Evolutionary conservation across 1,140 invertebrate species (phyloP).

Genomic region (Drosophila parabipectinata): DNA sequence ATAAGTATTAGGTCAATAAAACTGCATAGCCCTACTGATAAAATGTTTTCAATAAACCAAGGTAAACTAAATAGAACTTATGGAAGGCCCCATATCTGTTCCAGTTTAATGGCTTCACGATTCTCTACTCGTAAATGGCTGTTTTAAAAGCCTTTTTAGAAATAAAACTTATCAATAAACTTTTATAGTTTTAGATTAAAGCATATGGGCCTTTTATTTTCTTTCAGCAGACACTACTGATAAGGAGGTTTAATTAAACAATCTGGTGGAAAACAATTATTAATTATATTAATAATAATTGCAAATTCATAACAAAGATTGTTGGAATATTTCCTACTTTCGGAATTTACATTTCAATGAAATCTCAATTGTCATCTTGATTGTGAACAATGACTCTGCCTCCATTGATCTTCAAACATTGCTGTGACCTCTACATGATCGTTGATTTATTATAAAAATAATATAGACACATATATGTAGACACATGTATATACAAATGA

Average conservation of each 20-base stretch:
- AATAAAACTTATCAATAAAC: not conserved
- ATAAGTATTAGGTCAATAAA: not conserved
- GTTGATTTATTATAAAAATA: conserved; percentile 14
- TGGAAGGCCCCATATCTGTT: not conserved
- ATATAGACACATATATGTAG: not conserved
- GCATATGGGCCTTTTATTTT: not conserved
- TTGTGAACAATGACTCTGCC: not conserved
- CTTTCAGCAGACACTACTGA: not conserved
- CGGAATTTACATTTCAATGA: not conserved
- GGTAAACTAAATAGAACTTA: not conserved
- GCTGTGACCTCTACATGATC: conserved; percentile 2
- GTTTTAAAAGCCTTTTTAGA: too few relatives aligned
- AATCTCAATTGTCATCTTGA: conserved; percentile 1
- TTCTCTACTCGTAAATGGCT: not conserved
- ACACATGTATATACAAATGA: not conserved
- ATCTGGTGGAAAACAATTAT: not conserved
- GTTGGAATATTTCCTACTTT: not conserved
- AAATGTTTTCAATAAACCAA: not conserved
- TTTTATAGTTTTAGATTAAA: not conserved
- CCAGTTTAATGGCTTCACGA: too few relatives aligned
- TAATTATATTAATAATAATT: not conserved
- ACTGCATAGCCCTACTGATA: not conserved
- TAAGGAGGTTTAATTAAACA: not conserved
- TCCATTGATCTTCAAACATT: not conserved
- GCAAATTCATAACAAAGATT: not conserved